Evolutionary conservation across 2,113 vertebrate species (phyloP).

Genomic region (Carollia perspicillata): DNA sequence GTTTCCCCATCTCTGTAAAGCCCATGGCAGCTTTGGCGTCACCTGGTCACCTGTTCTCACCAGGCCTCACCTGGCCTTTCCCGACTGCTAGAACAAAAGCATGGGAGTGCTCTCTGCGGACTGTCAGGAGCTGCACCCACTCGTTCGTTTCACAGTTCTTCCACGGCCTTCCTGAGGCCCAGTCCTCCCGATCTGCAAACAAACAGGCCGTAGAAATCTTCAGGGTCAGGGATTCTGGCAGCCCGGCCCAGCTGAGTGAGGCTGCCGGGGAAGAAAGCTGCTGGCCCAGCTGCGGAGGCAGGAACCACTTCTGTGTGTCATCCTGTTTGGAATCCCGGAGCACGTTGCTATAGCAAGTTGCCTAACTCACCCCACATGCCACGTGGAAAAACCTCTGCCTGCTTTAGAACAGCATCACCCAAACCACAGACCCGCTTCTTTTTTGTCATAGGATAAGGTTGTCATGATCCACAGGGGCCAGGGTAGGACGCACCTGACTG

Average conservation of each 20-base stretch:
- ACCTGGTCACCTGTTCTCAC: neutral
- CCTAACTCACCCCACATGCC: constrained; percentile 25
- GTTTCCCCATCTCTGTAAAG: neutral
- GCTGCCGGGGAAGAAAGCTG: neutral
- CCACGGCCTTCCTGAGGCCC: neutral
- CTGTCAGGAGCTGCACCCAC: neutral
- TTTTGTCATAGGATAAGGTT: neutral
- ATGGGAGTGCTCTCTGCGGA: neutral
- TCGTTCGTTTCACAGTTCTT: neutral
- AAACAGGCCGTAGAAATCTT: neutral
- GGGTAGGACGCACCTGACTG: neutral
- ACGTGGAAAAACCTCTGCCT: constrained; percentile 43
- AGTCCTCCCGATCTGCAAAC: neutral
- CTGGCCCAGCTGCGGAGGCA: neutral
- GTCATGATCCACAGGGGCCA: neutral
- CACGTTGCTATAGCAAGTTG: constrained; percentile 51
- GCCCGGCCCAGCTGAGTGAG: neutral
- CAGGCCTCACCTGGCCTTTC: neutral
- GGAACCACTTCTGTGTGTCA: constrained; percentile 40
- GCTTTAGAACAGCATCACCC: neutral
- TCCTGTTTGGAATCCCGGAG: constrained; percentile 49
- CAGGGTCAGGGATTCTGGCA: constrained; percentile 3
- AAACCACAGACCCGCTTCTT: neutral
- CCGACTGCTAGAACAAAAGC: neutral
- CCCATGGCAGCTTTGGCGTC: neutral